phyloP scores from a whole-genome alignment of 2,797 vertebrate genomes.

The Dryobates pubescens region DNA sequence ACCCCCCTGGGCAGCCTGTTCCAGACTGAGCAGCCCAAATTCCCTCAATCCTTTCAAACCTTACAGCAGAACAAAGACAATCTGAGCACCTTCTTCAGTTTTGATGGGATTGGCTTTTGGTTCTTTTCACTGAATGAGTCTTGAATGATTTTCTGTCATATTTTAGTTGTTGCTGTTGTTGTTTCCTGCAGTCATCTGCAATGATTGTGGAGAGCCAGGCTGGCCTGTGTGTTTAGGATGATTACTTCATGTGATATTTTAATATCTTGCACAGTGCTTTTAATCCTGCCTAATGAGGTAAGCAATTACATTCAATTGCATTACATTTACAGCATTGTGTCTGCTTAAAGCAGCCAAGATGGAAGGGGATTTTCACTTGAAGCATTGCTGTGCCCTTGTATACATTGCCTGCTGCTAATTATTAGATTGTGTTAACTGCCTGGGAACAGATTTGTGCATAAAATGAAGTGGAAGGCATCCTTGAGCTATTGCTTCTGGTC shows the following conservation, averaged over 20 bases:
- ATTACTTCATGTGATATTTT: conserved; percentile 8
- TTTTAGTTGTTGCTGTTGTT: neutral
- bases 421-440: neutral
- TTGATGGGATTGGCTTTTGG: neutral
- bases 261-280: neutral
- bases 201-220: neutral
- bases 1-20: too few species aligned
- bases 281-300: conserved; percentile 21
- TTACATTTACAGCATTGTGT: neutral
- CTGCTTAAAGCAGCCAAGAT: neutral
- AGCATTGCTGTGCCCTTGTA: neutral
- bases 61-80: neutral
- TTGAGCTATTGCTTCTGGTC: neutral
- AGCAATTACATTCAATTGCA: neutral
- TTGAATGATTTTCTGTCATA: neutral
- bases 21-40: too few species aligned
- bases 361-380: neutral
- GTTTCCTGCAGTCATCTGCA: conserved; percentile 2
- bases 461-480: neutral
- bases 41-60: too few species aligned
- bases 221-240: neutral
- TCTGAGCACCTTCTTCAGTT: neutral
- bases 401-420: neutral
- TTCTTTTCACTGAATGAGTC: neutral
- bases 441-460: neutral